Conservation (phyloP, 1,140 invertebrate genomes). For the Monochamus saltuarius region DNA sequence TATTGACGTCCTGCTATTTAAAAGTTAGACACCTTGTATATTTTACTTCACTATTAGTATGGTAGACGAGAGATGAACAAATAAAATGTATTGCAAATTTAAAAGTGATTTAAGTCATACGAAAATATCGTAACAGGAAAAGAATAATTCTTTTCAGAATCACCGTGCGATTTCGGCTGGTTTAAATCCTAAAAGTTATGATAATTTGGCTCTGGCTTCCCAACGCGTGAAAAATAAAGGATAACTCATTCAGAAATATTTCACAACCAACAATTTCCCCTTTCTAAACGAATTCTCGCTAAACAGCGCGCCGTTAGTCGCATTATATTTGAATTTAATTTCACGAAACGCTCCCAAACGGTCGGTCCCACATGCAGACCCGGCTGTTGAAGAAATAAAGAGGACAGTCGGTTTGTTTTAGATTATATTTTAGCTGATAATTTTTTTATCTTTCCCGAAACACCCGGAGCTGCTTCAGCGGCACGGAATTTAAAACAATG, state of each 20-base stretch:
- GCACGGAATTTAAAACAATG: too few species aligned
- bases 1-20: too few species aligned
- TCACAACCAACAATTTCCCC: neutral
- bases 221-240: neutral
- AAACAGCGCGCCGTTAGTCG: neutral
- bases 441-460: too few species aligned
- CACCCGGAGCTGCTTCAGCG: too few species aligned
- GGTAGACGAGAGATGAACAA: too few species aligned
- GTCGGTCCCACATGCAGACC: neutral
- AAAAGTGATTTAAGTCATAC: too few species aligned
- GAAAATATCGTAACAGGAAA: neutral
- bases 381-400: too few species aligned
- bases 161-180: neutral
- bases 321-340: conserved; percentile 3
- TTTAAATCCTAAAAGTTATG: neutral
- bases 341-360: neutral
- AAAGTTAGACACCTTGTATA: too few species aligned
- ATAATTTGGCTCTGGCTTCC: neutral
- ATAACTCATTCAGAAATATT: neutral
- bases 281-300: neutral
- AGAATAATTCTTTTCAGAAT: neutral
- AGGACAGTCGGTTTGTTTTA: too few species aligned
- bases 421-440: too few species aligned
- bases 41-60: too few species aligned
- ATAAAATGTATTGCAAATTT: too few species aligned